These are phyloP conservation scores for Pseudotriccus pelzelni DNA, from an alignment of 2,797 vertebrate species.

Conservation along the genomic window DNA sequence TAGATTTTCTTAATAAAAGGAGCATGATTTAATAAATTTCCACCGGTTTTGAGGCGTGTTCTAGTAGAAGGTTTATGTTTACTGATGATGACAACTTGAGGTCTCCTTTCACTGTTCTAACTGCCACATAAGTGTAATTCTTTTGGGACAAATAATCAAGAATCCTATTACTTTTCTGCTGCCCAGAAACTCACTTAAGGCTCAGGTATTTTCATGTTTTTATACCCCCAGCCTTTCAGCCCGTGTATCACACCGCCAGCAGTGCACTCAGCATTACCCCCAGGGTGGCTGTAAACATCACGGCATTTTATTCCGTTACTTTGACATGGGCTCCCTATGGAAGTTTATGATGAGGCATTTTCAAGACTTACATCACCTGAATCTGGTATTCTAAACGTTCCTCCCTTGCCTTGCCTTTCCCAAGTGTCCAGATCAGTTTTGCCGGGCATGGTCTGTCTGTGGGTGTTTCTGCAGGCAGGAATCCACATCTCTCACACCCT, in stretches of 20 bases:
- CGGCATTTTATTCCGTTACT: background rate
- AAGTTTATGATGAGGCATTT: background rate
- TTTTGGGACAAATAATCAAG: background rate
- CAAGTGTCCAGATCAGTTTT: background rate
- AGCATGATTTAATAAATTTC: background rate
- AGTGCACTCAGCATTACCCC: background rate
- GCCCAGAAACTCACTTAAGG: background rate
- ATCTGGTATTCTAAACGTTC: background rate
- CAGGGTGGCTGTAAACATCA: background rate
- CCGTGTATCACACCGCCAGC: background rate
- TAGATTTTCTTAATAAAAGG: background rate
- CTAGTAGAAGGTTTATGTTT: background rate
- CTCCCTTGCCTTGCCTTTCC: background rate
- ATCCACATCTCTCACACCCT: background rate
- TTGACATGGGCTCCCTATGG: background rate
- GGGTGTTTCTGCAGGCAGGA: background rate
- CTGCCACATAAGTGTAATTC: background rate
- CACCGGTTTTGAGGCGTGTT: background rate
- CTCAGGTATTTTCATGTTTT: background rate
- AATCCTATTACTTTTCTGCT: background rate
- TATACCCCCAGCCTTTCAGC: background rate
- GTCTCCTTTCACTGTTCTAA: background rate
- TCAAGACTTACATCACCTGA: background rate
- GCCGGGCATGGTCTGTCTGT: background rate
- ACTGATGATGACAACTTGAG: background rate